Evolutionary conservation across 2,888 invertebrate species (phyloP).

Genomic region (Alsophila aescularia): DNA sequence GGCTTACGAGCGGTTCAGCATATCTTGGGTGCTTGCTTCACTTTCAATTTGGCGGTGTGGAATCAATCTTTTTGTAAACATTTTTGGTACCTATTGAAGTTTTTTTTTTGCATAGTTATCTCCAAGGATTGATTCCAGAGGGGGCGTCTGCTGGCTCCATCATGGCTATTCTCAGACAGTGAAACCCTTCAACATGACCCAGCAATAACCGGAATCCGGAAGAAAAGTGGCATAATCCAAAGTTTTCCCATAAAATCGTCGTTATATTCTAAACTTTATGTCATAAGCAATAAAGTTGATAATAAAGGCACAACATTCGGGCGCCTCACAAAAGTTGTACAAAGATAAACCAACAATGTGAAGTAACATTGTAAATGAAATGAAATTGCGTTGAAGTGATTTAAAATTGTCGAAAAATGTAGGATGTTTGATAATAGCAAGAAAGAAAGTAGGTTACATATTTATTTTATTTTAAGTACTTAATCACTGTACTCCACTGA

Average conservation of each 20-base stretch:
- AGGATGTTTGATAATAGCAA: not conserved
- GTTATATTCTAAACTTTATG: conserved; percentile 13
- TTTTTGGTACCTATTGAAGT: no score
- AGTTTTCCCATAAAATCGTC: conserved; percentile 15
- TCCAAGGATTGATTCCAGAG: no score
- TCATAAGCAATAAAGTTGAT: conserved; percentile 10
- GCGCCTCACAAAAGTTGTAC: conserved; percentile 1
- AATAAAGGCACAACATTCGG: conserved; percentile 8
- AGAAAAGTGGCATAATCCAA: conserved; percentile 6
- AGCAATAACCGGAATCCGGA: conserved; percentile 5
- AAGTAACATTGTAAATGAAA: conserved; percentile 17
- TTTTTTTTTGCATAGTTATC: no score
- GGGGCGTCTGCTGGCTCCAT: not conserved
- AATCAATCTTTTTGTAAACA: no score
- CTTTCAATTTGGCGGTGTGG: no score
- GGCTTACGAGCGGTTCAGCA: no score
- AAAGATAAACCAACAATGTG: not conserved
- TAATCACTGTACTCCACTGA: no score
- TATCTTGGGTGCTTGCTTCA: no score
- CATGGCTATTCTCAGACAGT: not conserved
- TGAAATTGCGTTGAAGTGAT: not conserved
- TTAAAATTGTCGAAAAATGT: not conserved
- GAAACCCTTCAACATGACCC: not conserved
- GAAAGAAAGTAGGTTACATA: no score
- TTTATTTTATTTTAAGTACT: no score